These are phyloP conservation scores for Naja naja DNA, from an alignment of 2,113 vertebrate species.

Conservation along the genomic window DNA sequence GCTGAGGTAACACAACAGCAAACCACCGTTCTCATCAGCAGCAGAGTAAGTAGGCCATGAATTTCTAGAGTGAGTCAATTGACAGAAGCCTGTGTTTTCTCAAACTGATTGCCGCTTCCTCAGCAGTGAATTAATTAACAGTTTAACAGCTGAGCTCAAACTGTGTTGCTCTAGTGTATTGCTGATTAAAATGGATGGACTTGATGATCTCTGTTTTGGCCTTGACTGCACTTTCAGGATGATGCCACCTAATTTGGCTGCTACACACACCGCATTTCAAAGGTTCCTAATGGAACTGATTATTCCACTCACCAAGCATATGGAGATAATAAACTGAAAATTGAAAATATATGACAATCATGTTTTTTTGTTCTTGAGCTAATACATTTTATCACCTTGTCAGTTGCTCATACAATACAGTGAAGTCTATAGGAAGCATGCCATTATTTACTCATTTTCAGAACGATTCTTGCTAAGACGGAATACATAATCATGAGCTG, in stretches of 20 bases:
- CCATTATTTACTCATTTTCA: background rate
- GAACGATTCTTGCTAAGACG: background rate
- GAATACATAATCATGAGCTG: background rate
- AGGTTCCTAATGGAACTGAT: background rate
- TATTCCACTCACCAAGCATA: background rate
- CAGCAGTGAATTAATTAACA: slow-evolving; percentile 6
- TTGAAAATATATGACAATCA: slow-evolving; percentile 17
- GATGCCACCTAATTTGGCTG: slow-evolving; percentile 11
- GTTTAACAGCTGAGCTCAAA: slow-evolving; percentile 18
- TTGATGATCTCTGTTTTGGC: background rate
- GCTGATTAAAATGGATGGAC: slow-evolving; percentile 22
- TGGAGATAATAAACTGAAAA: slow-evolving; percentile 10
- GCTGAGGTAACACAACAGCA: background rate
- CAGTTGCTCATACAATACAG: background rate
- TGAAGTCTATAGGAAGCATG: slow-evolving; percentile 1
- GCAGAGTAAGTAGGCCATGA: background rate
- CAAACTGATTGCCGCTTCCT: background rate
- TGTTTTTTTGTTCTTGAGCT: slow-evolving; percentile 18
- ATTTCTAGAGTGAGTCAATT: background rate
- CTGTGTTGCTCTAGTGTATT: background rate
- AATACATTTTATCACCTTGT: background rate
- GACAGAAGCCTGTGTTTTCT: background rate
- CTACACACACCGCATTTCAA: background rate
- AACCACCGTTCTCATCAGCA: background rate
- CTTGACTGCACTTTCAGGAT: background rate